Percentiles rank a stretch among this genome's conserved stretches.
These are phyloP conservation scores for Leptopilina drosophilae DNA, from an alignment of 2,888 invertebrate species.

Conservation along the genomic window DNA sequence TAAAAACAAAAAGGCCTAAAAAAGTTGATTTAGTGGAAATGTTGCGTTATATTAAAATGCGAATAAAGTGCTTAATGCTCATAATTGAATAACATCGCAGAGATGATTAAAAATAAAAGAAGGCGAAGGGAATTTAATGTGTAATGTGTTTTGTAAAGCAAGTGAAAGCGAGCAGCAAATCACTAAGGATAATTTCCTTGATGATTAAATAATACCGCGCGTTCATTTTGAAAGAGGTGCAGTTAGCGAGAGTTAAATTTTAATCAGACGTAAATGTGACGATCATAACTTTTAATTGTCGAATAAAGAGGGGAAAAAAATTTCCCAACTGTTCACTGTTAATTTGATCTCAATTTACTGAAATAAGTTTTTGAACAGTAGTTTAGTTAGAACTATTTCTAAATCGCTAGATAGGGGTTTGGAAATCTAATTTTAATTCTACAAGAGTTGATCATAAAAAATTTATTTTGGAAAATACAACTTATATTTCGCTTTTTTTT, in stretches of 20 bases:
- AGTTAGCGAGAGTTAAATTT: constrained; percentile 63
- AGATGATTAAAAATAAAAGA: too few species aligned
- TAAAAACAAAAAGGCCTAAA: too few species aligned
- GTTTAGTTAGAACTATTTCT: too few species aligned
- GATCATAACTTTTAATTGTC: constrained; percentile 70
- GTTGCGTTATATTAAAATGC: too few species aligned
- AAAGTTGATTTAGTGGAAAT: too few species aligned
- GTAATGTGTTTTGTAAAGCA: too few species aligned
- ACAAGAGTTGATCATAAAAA: not conserved
- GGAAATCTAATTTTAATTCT: too few species aligned
- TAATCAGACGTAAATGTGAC: constrained; percentile 71
- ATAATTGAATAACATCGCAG: too few species aligned
- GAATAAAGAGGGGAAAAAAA: constrained; percentile 71
- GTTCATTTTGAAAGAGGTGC: constrained; percentile 12
- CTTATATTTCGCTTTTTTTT: not conserved
- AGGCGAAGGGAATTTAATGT: too few species aligned
- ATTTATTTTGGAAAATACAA: constrained; percentile 1
- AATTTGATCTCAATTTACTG: not conserved
- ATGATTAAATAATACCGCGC: constrained; percentile 24
- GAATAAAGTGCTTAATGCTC: too few species aligned
- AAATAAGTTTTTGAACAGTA: not conserved
- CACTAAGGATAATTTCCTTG: not conserved
- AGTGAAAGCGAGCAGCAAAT: too few species aligned
- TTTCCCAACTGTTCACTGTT: constrained; percentile 48
- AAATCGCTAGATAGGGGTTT: too few species aligned